A percentile compares a stretch with the other conserved stretches of the same genome.
Conservation (phyloP, 2,797 vertebrate genomes). For the Morelia viridis region DNA sequence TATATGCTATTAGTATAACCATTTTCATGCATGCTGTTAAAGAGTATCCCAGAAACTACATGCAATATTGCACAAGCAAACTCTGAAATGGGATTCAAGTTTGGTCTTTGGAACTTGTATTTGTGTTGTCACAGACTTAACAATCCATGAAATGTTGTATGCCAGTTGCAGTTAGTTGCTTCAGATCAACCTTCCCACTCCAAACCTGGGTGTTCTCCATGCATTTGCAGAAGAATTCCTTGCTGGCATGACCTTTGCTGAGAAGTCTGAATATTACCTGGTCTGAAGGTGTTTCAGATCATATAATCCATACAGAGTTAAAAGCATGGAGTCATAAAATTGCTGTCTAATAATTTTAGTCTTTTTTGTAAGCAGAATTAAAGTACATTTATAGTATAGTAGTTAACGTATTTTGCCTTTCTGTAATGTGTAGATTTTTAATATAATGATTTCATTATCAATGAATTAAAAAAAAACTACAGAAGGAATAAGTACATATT, state of each 20-base stretch:
- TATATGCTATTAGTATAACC: background rate
- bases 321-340: slow-evolving; percentile 12
- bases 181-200: background rate
- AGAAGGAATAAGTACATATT: background rate
- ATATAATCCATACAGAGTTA: slow-evolving; percentile 13
- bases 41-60: background rate
- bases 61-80: background rate
- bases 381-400: background rate
- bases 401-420: background rate
- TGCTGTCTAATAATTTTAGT: background rate
- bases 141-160: slow-evolving; percentile 9
- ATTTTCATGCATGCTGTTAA: background rate
- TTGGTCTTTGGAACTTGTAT: slow-evolving; percentile 31
- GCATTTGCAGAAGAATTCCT: background rate
- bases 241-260: background rate
- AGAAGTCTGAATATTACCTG: background rate
- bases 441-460: background rate
- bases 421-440: background rate
- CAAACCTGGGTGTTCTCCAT: background rate
- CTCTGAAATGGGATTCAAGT: background rate
- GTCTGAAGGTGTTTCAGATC: slow-evolving; percentile 4
- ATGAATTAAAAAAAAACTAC: background rate
- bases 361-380: background rate
- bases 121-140: slow-evolving; percentile 35
- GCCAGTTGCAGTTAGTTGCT: background rate